Conservation (phyloP, 2,113 vertebrate genomes). For the Paralichthys olivaceus region DNA sequence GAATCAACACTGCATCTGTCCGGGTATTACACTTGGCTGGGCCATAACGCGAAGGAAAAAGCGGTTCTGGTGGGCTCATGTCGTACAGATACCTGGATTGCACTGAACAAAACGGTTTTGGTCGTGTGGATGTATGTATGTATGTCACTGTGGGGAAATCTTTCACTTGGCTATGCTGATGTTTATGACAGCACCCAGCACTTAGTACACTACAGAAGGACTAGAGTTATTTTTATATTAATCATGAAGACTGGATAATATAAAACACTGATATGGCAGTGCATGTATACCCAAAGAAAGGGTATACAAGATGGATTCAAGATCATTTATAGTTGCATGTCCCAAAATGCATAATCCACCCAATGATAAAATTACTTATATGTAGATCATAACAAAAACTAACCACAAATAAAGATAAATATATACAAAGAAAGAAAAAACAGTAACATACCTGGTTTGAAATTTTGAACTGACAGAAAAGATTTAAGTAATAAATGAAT, state of each 20-base stretch:
- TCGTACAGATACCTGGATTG: conserved; percentile 11
- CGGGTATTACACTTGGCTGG: not conserved
- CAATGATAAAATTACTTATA: not conserved
- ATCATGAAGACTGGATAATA: conserved; percentile 4
- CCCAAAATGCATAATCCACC: conserved; percentile 46
- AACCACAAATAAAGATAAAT: conserved; percentile 18
- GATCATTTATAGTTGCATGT: conserved; percentile 60
- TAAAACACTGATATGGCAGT: conserved; percentile 7
- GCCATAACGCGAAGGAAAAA: not conserved
- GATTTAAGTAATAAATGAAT: conserved; percentile 3
- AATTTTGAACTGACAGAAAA: conserved; percentile 22
- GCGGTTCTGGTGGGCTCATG: not conserved
- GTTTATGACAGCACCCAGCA: conserved; percentile 24
- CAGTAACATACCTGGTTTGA: not conserved
- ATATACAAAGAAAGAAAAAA: conserved; percentile 10
- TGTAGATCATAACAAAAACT: conserved; percentile 2
- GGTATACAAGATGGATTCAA: conserved; percentile 14
- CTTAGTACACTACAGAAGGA: conserved; percentile 12
- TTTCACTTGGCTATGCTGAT: conserved; percentile 16
- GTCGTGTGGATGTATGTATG: conserved; percentile 35
- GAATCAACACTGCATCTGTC: not conserved
- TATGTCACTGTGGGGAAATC: conserved; percentile 35
- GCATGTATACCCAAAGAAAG: conserved; percentile 11
- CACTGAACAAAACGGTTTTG: conserved; percentile 17
- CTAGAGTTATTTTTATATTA: conserved; percentile 43